Percentiles rank a stretch among this genome's conserved stretches.
Conservation (phyloP, 1,140 invertebrate genomes). For the Calephelis virginiensis region DNA sequence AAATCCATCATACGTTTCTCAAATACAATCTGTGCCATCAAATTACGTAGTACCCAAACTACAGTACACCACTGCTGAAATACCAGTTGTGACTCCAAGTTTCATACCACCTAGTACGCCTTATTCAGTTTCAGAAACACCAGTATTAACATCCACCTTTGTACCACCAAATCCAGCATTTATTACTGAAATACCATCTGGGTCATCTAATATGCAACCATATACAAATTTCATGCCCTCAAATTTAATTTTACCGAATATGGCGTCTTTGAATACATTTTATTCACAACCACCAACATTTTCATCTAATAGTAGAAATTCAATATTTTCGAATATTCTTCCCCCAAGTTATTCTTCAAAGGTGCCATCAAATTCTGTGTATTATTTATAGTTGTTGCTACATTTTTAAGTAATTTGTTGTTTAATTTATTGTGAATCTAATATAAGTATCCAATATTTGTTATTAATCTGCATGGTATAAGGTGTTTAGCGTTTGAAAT, state of each 20-base stretch:
- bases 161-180: not conserved
- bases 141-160: no score
- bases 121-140: not conserved
- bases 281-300: not conserved
- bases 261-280: not conserved
- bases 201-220: not conserved
- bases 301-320: not conserved
- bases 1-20: not conserved
- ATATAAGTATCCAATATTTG: no score
- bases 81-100: not conserved
- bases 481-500: no score
- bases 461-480: no score
- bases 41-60: not conserved
- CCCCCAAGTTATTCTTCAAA: not conserved
- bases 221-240: not conserved
- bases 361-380: not conserved
- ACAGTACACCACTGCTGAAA: not conserved
- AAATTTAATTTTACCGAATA: slow-evolving; percentile 2
- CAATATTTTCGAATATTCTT: not conserved
- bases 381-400: not conserved
- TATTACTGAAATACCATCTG: not conserved
- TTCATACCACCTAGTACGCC: not conserved
- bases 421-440: no score
- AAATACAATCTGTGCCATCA: not conserved
- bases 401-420: no score